Percentiles rank a stretch among this genome's conserved stretches.
Evolutionary conservation across 2,797 vertebrate species (phyloP).

Genomic region (Galagoides demidoff): DNA sequence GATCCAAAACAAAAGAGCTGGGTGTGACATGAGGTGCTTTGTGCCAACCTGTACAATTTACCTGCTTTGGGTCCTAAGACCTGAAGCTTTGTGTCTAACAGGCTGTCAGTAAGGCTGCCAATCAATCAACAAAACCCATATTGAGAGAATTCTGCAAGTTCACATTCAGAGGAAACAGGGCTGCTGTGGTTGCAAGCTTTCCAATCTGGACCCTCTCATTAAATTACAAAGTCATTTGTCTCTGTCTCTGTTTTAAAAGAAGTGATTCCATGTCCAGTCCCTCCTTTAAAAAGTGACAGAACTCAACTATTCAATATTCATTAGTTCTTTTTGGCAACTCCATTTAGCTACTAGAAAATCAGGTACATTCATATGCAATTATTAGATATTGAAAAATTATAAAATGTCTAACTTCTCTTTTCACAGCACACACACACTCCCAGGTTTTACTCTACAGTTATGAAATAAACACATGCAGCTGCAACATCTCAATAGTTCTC

Average conservation of each 20-base stretch:
- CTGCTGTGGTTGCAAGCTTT: neutral
- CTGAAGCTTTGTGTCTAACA: slow-evolving; percentile 23
- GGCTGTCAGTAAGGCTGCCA: slow-evolving; percentile 1
- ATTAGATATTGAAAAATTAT: slow-evolving; percentile 78
- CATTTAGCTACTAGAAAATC: slow-evolving; percentile 78
- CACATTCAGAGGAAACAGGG: slow-evolving; percentile 32
- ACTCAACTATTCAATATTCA: slow-evolving; percentile 73
- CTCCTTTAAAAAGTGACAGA: slow-evolving; percentile 74
- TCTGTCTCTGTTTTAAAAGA: slow-evolving; percentile 75
- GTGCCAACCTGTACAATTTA: neutral
- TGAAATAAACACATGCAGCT: slow-evolving; percentile 59
- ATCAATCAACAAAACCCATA: slow-evolving; percentile 53
- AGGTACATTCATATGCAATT: slow-evolving; percentile 72
- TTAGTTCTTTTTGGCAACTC: slow-evolving; percentile 74
- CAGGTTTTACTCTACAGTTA: slow-evolving; percentile 2
- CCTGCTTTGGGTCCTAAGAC: slow-evolving; percentile 56
- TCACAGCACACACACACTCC: neutral
- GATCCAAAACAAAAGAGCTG: neutral
- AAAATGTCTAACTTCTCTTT: slow-evolving; percentile 65
- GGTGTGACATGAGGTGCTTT: neutral
- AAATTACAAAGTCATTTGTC: slow-evolving; percentile 70
- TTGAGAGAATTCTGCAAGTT: slow-evolving; percentile 50
- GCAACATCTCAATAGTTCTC: neutral
- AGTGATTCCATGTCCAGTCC: slow-evolving; percentile 66
- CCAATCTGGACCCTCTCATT: slow-evolving; percentile 66